A percentile compares a stretch with the other conserved stretches of the same genome.
Evolutionary conservation across 2,113 vertebrate genomes (phyloP).

Genomic region (Chionodraco myersi): DNA sequence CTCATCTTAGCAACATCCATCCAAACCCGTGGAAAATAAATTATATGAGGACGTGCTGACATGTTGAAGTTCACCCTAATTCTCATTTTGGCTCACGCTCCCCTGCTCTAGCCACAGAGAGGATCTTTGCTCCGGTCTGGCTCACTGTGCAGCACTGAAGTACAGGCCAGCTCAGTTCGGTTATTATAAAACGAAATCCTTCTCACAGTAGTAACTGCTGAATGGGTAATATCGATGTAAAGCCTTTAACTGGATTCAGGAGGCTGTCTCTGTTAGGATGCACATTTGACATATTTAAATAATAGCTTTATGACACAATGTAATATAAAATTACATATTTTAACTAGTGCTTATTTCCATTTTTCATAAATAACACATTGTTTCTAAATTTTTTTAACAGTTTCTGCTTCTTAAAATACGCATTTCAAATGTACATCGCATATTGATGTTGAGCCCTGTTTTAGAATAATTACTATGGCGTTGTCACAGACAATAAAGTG

Average conservation of each 20-base stretch:
- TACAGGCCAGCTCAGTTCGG: conserved; percentile 44
- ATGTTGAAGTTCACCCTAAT: conserved; percentile 70
- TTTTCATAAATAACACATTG: not conserved
- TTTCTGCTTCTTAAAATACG: too few relatives aligned
- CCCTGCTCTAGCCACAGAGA: conserved; percentile 59
- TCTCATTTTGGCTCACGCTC: conserved; percentile 63
- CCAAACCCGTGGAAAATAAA: conserved; percentile 69
- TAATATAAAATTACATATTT: not conserved
- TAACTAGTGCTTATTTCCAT: not conserved
- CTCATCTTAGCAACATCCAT: conserved; percentile 62
- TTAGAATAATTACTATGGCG: too few relatives aligned
- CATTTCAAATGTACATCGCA: too few relatives aligned
- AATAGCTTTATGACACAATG: not conserved
- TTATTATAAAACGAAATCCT: conserved; percentile 60
- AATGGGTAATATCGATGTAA: conserved; percentile 50
- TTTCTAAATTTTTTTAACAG: not conserved
- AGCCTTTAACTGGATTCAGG: conserved; percentile 43
- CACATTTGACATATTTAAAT: not conserved
- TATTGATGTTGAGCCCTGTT: too few relatives aligned
- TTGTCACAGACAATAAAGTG: too few relatives aligned
- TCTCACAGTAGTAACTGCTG: conserved; percentile 55
- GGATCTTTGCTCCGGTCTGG: conserved; percentile 64
- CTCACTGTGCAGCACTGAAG: conserved; percentile 43
- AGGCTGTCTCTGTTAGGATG: conserved; percentile 27
- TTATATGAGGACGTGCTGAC: conserved; percentile 72